Percentiles rank a stretch among this genome's conserved stretches.
Evolutionary conservation across 64 coral and sea anemone species (phyloP).

Genomic region (Dendronephthya gigantea): DNA sequence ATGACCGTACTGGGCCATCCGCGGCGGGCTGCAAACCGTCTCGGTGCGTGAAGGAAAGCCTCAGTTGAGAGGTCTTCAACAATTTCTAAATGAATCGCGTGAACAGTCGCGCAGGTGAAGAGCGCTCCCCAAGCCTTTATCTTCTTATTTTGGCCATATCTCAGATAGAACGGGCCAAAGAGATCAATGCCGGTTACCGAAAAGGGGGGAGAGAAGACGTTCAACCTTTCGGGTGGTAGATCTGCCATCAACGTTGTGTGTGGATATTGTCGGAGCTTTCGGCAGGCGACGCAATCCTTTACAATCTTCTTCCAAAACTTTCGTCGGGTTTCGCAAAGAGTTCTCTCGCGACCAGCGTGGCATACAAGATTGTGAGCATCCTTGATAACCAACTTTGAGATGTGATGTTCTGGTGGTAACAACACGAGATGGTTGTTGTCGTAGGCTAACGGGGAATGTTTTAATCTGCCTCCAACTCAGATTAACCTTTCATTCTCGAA

Average conservation of each 20-base stretch:
- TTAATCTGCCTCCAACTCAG: too few relatives aligned
- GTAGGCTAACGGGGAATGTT: too few relatives aligned
- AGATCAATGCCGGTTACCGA: conserved; percentile 20
- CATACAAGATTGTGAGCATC: not conserved
- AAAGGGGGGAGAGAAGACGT: conserved; percentile 21
- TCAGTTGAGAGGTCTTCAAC: not conserved
- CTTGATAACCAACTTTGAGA: not conserved
- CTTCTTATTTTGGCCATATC: not conserved
- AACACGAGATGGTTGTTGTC: too few relatives aligned
- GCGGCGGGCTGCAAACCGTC: conserved; percentile 13
- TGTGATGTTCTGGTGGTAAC: not conserved
- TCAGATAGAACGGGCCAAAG: conserved; percentile 13
- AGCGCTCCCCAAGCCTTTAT: conserved; percentile 19
- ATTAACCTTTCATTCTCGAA: too few relatives aligned
- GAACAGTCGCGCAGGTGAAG: not conserved
- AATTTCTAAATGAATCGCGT: too few relatives aligned
- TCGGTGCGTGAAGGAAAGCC: not conserved
- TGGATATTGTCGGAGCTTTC: not conserved
- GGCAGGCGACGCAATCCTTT: conserved; percentile 29
- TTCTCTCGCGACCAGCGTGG: too few relatives aligned
- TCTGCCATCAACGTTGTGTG: too few relatives aligned
- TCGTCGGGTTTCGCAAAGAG: not conserved
- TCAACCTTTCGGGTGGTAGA: conserved; percentile 24
- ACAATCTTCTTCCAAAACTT: conserved; percentile 5
- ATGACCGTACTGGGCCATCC: not conserved